Conservation (phyloP, 2,797 vertebrate genomes). For the Periparus ater region DNA sequence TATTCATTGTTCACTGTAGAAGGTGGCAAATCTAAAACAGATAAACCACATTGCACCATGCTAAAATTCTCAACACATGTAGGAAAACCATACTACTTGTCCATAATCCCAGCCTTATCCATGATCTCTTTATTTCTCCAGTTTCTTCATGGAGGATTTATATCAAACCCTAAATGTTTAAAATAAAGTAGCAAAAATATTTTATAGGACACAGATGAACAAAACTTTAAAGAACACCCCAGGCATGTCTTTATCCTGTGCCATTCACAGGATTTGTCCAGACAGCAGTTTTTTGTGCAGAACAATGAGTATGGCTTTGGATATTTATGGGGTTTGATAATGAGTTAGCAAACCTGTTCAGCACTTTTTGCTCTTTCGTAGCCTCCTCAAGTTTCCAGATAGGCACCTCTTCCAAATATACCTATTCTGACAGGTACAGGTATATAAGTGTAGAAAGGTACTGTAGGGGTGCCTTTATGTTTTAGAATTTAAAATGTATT, state of each 20-base stretch:
- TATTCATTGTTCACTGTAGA: not conserved
- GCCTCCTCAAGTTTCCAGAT: not conserved
- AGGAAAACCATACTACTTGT: not conserved
- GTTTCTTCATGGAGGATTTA: not conserved
- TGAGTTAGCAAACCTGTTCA: not conserved
- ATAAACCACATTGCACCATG: not conserved
- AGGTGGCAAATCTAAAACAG: not conserved
- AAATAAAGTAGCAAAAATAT: not conserved
- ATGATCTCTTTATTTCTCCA: not conserved
- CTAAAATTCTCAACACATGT: not conserved
- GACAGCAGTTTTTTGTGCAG: not conserved
- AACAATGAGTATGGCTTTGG: not conserved
- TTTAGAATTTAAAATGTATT: not conserved
- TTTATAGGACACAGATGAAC: not conserved
- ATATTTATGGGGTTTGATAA: not conserved
- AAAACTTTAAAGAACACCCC: not conserved
- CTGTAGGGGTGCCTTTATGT: not conserved
- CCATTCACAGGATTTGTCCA: not conserved
- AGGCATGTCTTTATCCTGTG: not conserved
- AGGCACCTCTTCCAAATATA: not conserved
- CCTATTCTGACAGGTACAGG: not conserved
- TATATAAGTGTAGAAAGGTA: not conserved
- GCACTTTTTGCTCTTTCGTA: not conserved
- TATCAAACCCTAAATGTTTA: not conserved
- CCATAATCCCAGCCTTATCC: not conserved